A percentile compares a stretch with the other conserved stretches of the same genome.
These are phyloP conservation scores for Dorcus hopei DNA, from an alignment of 2,888 invertebrate species.

Conservation along the genomic window DNA sequence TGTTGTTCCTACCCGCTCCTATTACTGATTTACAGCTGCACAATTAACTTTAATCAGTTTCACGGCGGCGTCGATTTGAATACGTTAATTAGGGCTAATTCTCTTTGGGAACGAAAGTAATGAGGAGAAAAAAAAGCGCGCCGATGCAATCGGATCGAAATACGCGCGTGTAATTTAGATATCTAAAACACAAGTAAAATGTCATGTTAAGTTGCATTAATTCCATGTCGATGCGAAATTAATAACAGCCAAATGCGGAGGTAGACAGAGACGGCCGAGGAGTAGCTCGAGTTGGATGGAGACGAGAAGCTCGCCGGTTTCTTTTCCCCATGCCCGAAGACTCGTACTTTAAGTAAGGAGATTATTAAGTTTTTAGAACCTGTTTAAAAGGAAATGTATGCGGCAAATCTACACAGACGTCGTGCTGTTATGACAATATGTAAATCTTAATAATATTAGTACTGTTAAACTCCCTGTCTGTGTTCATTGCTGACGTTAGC, in stretches of 20 bases:
- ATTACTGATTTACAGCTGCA: too few species aligned
- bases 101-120: too few species aligned
- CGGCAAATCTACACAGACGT: background rate
- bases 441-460: background rate
- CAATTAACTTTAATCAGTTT: too few species aligned
- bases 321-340: background rate
- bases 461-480: too few species aligned
- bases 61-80: too few species aligned
- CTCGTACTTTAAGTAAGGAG: background rate
- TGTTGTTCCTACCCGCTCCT: too few species aligned
- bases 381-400: background rate
- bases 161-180: background rate
- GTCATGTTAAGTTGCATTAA: slow-evolving; percentile 1
- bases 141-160: background rate
- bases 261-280: background rate
- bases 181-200: slow-evolving; percentile 3
- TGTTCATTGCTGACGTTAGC: too few species aligned
- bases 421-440: background rate
- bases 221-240: background rate
- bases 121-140: too few species aligned
- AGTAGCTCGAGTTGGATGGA: background rate
- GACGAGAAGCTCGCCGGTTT: background rate
- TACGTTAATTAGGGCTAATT: too few species aligned
- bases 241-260: background rate
- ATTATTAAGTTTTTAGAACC: background rate